Base-by-base conservation (phyloP, 1,140 invertebrate species). In the Melanaphis sacchari region DNA sequence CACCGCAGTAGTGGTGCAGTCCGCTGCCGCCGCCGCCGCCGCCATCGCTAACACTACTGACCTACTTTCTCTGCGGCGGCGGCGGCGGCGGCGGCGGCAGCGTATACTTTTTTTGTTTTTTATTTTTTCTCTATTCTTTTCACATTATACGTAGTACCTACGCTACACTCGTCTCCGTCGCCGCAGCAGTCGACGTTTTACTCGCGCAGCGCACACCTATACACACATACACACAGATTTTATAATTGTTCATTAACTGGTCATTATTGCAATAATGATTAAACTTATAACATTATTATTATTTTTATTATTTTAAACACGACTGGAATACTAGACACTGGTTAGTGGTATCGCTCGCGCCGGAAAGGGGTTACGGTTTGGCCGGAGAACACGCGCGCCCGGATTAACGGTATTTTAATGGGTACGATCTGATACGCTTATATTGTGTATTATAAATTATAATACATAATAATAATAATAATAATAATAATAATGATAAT, bases 41-140 rank as follows among this genome's bases (percentile, higher is more conserved):
- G n/a, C 54, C 54, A 24, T 52, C 36, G n/a, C 24, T 81, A 91
- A 91, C 90, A 91, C 90, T 91, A 91, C 90, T 91, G 90, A 91
- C 90, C 90, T 91, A 91, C 90, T 91, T 91, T 91, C 90, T 91
- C 76, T 18, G 40, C 49, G 87, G 87, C 87, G 87, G 87, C 87
- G 26, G 46, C 52, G 52, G 36, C 49, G 85, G 41, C 43, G 36
- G 46, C 26, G 85, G n/a, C 24, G 41, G 15, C 38, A 7, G n/a
- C n/a, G 5, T 90, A 22, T 89, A 59, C 49, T 54, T 52, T 90
- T 90, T 46, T 31, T 88, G 22, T 54, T 52, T 89, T 87, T 31
- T 26, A 0, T 9, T 41, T 41, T 46, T 89, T n/a, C 46, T 52
- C 8, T 22, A 52, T 36, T 40, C 36, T 90, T 31, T 59, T 11